phyloP scores from a whole-genome alignment of 2,113 vertebrate genomes.

The Toxostoma redivivum region DNA sequence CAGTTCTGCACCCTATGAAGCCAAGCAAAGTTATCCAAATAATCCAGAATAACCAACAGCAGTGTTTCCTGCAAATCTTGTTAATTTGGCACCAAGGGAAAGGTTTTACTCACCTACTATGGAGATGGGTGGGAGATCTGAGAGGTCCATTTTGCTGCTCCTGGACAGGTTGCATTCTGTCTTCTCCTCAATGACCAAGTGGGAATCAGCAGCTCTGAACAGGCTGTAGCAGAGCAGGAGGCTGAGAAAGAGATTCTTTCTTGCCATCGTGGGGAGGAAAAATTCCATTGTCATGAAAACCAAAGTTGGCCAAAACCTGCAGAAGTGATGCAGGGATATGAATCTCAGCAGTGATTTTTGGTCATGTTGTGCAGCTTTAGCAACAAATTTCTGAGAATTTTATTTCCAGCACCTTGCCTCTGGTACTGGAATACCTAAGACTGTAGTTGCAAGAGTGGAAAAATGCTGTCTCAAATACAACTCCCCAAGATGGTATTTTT shows the following conservation, averaged over 20 bases:
- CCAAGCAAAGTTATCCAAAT: not conserved
- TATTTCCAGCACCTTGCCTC: not conserved
- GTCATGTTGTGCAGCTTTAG: not conserved
- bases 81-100: fast-evolving
- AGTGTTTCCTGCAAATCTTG: not conserved
- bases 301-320: not conserved
- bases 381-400: not conserved
- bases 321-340: not conserved
- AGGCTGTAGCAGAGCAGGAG: slow-evolving; percentile 62
- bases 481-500: not conserved
- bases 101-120: slow-evolving; percentile 71
- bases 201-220: slow-evolving; percentile 21
- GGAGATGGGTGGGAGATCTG: slow-evolving; percentile 69
- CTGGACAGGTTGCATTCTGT: slow-evolving; percentile 12
- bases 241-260: slow-evolving; percentile 52
- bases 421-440: not conserved
- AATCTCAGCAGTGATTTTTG: not conserved
- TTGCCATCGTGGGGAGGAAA: slow-evolving; percentile 47
- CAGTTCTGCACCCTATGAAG: not conserved
- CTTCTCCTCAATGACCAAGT: slow-evolving; percentile 66
- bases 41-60: not conserved
- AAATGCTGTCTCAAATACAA: not conserved
- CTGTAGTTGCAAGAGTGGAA: not conserved
- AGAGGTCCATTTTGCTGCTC: slow-evolving; percentile 36
- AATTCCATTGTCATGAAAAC: not conserved